Evolutionary conservation across 2,113 vertebrate genomes (phyloP).

Genomic region (Lepisosteus osseus): DNA sequence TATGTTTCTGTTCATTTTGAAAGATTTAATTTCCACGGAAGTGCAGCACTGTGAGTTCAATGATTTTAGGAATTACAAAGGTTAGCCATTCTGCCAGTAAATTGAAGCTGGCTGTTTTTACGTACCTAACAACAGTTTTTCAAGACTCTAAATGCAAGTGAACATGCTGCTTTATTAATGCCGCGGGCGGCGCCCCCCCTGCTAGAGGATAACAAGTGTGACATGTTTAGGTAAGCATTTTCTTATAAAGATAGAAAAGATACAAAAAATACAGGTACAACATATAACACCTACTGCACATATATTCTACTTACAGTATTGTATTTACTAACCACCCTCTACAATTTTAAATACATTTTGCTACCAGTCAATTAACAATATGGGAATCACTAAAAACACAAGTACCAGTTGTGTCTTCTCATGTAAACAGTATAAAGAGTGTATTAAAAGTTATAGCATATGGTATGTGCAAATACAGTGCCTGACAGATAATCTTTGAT

Average conservation of each 20-base stretch:
- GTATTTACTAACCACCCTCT: too few species aligned
- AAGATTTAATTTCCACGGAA: not conserved
- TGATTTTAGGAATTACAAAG: not conserved
- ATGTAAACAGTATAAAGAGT: too few species aligned
- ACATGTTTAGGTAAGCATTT: conserved; percentile 11
- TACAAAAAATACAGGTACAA: conserved; percentile 7
- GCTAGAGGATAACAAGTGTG: conserved; percentile 1
- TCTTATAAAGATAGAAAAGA: conserved; percentile 14
- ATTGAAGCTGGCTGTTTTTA: not conserved
- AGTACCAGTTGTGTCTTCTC: too few species aligned
- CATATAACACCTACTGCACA: too few species aligned
- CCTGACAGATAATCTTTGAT: too few species aligned
- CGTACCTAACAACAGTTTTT: not conserved
- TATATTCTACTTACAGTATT: too few species aligned
- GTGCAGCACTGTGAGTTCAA: not conserved
- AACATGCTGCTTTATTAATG: conserved; percentile 18
- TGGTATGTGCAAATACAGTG: too few species aligned
- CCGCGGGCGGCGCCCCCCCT: conserved; percentile 1
- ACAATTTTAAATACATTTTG: too few species aligned
- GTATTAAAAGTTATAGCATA: too few species aligned
- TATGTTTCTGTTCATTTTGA: too few species aligned
- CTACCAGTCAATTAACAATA: too few species aligned
- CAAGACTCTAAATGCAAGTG: conserved; percentile 6
- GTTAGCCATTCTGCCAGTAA: not conserved
- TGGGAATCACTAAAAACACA: too few species aligned